Conservation (phyloP, 1,140 invertebrate genomes). For the Apis laboriosa region DNA sequence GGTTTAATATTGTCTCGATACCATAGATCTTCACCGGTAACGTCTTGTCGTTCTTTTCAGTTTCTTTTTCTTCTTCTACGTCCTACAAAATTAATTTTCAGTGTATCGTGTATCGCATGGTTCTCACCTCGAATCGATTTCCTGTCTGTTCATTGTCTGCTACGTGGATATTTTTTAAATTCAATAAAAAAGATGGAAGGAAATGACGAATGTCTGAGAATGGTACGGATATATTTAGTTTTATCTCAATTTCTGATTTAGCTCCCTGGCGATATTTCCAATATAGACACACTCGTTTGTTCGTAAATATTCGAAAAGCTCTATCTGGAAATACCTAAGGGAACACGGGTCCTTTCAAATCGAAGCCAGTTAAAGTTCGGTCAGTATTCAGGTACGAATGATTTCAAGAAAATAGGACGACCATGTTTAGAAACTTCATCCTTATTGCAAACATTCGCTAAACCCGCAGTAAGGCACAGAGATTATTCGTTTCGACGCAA, state of each 20-base stretch:
- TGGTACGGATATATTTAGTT: slow-evolving; percentile 22
- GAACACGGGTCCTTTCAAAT: not conserved
- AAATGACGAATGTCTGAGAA: not conserved
- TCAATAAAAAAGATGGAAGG: not conserved
- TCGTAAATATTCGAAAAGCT: slow-evolving; percentile 39
- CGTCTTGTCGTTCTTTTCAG: not conserved
- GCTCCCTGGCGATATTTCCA: not conserved
- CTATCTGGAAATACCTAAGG: slow-evolving; percentile 6
- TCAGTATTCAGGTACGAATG: not conserved
- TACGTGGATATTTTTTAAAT: not conserved
- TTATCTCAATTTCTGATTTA: not conserved
- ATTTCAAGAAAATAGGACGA: slow-evolving; percentile 6
- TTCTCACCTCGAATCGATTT: not conserved
- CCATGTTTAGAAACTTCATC: not conserved
- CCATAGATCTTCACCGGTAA: slow-evolving; percentile 28
- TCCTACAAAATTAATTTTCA: slow-evolving; percentile 17
- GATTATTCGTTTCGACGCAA: not conserved
- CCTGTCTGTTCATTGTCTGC: not conserved
- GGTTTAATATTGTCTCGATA: slow-evolving; percentile 16
- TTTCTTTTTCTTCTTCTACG: not conserved
- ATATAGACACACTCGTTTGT: not conserved
- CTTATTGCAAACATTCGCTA: not conserved
- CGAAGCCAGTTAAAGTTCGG: not conserved
- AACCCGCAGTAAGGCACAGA: too few species aligned
- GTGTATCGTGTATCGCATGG: not conserved